Conservation (phyloP, 2,113 vertebrate genomes). For the Arvicanthis niloticus region DNA sequence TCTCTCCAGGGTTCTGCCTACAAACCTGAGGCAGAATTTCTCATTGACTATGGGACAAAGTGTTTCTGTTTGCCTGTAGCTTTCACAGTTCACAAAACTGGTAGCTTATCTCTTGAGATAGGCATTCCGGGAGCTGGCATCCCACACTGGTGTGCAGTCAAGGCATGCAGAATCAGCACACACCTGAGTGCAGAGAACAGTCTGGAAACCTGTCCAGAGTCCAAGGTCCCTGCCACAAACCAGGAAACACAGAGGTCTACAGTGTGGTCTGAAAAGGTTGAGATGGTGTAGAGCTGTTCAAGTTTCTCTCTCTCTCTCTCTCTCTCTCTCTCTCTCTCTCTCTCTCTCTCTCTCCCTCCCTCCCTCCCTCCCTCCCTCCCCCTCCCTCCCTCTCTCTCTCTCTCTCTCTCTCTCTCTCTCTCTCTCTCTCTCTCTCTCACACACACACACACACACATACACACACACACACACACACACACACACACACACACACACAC, state of each 20-base stretch:
- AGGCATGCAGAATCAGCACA: neutral
- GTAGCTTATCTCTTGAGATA: neutral
- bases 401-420: too few species aligned
- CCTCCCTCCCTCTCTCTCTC: neutral
- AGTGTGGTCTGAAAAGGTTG: neutral
- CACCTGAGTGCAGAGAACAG: neutral
- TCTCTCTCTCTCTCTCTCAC: neutral
- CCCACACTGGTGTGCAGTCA: accelerated
- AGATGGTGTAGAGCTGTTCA: neutral
- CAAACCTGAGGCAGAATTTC: neutral
- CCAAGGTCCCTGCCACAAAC: neutral
- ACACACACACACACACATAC: neutral
- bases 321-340: neutral
- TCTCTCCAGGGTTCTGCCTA: neutral
- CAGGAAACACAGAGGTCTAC: neutral
- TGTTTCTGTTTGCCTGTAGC: neutral
- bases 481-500: neutral
- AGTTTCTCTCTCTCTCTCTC: neutral
- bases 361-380: too few species aligned
- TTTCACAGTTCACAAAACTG: neutral
- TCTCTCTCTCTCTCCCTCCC: neutral
- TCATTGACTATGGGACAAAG: accelerated
- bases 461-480: neutral
- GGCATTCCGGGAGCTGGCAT: neutral
- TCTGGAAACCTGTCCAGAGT: slow-evolving; percentile 3